Evolutionary conservation across 2,888 invertebrate genomes (phyloP), one percentile per base, ranked within the genome.

Genomic region (Lottia gigantea): DNA sequence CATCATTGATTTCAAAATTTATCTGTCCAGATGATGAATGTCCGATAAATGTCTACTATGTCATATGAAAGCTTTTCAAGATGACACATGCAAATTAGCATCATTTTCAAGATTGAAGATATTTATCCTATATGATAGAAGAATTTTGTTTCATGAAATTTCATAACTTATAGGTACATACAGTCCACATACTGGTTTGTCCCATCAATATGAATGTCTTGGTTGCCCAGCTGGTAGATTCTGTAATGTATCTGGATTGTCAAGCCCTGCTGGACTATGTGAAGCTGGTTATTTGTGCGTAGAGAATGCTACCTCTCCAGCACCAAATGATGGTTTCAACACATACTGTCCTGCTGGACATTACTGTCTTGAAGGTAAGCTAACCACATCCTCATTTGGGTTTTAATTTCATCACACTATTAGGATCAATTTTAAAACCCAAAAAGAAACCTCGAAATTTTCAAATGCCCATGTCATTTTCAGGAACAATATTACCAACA

Each of bases 201-300:
- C 74, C 25, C 67, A 74, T 8, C 65, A 70, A 12, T 64, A 45
- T 14, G 78, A 83, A 26, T 87, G 87, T 74, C 74, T 80, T 40
- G 67, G 73, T 26, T 87, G 87, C 71, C 76, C 82, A 7, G 75
- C 83, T 2, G 87, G 87, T 19, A 64, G 76, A 69, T 87, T 80
- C 80, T 87, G 87, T 77, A 81, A 83, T 46, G 70, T 71, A 49
- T 78, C 83, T 1, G 87, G 87, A 1, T 77, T 86, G 14, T 71
- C 78, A 47, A 70, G 71, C 4, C 81, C 84, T 2, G 71, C 82
- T 46, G 86, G 84, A 23, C 72, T 76, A 66, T 87, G 87, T 72
- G 67, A 68, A 12, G 84, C 85, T n/a, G 87, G 87, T 7, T 87
- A 80, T 75, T 78, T 83, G 61, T 87, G 87, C 74, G 71, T 82